Evolutionary conservation across 2,797 vertebrate genomes (phyloP), one percentile per base, ranked within the genome.

Genomic region (Micrastur ruficollis): DNA sequence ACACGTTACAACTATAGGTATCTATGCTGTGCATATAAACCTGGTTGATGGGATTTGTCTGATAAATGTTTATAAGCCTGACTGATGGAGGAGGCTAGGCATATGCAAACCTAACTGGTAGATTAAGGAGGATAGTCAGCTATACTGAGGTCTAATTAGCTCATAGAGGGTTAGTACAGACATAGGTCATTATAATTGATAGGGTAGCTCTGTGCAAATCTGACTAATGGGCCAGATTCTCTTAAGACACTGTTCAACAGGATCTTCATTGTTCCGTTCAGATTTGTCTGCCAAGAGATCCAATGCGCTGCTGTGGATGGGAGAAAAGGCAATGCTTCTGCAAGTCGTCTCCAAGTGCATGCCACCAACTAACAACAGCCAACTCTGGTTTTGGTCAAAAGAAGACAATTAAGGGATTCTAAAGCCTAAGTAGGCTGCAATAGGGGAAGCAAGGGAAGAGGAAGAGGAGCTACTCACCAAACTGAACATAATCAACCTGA

Each of bases 101-200:
- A 82, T 32, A 71, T 46, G 63, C 44, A 83, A 92, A 71, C 31
- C 26, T 52, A 70, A 70, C n/a, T 34, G 47, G 16, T 6, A 50
- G 16, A 59, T 55, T 62, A 75, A 36, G 49, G 38, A 80, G 80
- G 20, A 31, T 56, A 29, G 81, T 56, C 53, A 5, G 6, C 36
- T 95, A 66, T 34, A 59, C 29, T 63, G 36, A 20, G 63, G 27
- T 32, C 40, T 32, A 50, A 66, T 86, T 82, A 80, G 81, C 47
- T 74, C 5, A 11, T 1, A 47, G 7, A 59, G 25, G 9, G 31
- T 40, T 70, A 70, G 46, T 5, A 91, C 26, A 84, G 76, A 61
- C 49, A 88, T 7, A 34, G 2, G 0, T 38, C 0, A 0, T 47
- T 46, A 20, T 12, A 86, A 80, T 0, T 82, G 79, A 73, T 62